These are phyloP conservation scores for Periphyllus acericola DNA, from an alignment of 2,888 invertebrate genomes.

Conservation along the genomic window DNA sequence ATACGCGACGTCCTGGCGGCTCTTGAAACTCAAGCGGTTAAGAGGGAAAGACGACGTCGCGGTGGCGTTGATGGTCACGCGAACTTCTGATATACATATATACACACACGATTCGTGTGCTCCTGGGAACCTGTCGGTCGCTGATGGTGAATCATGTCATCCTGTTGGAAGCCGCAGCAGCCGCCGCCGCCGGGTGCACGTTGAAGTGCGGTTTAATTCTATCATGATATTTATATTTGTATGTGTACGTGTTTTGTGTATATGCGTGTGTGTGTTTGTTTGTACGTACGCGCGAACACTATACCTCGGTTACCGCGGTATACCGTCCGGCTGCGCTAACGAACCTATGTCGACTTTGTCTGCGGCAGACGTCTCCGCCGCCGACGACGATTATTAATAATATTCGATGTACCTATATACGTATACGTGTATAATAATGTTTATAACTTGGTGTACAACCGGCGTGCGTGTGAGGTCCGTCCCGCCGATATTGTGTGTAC, in stretches of 20 bases:
- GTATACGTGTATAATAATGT: neutral
- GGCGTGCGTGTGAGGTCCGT: constrained; percentile 35
- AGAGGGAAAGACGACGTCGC: neutral
- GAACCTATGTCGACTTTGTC: constrained; percentile 10
- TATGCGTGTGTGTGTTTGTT: neutral
- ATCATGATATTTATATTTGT: neutral
- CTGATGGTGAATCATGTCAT: constrained; percentile 32
- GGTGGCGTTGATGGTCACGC: constrained; percentile 22
- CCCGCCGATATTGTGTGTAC: neutral
- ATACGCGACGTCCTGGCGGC: neutral
- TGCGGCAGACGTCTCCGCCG: neutral
- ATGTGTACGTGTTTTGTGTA: no score
- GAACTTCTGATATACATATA: neutral
- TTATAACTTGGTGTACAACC: neutral
- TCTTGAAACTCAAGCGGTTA: constrained; percentile 11
- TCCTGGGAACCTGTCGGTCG: constrained; percentile 33
- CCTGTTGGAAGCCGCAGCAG: constrained; percentile 16
- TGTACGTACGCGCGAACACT: neutral
- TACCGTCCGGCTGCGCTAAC: neutral
- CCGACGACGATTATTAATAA: constrained; percentile 3
- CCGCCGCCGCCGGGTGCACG: constrained; percentile 23
- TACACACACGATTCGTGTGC: neutral
- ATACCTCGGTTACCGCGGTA: constrained; percentile 1
- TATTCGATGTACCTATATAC: neutral
- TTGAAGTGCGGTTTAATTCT: constrained; percentile 18